These are phyloP conservation scores for Drosophila nr. fundita DNA, from an alignment of 2,888 invertebrate genomes.

Conservation along the genomic window DNA sequence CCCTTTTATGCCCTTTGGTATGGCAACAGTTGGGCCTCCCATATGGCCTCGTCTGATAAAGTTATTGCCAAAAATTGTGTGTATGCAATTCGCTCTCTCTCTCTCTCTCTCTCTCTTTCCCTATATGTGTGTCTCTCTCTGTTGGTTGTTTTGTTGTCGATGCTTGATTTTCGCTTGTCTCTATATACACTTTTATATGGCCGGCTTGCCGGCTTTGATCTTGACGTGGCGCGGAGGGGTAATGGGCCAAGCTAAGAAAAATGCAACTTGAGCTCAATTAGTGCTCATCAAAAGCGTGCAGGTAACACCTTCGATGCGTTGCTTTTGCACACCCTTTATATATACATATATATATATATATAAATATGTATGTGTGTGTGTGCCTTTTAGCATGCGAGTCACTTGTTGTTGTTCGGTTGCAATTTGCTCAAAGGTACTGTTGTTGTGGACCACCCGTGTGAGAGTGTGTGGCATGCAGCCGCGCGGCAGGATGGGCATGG, in stretches of 20 bases:
- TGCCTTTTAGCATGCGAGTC: conserved; percentile 54
- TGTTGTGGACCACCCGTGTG: conserved; percentile 63
- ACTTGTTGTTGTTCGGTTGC: conserved; percentile 46
- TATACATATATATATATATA: not conserved
- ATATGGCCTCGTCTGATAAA: conserved; percentile 83
- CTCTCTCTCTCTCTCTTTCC: conserved; percentile 2
- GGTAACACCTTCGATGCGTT: conserved; percentile 80
- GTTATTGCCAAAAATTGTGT: conserved; percentile 83
- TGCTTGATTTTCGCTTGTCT: conserved; percentile 78
- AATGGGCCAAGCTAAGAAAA: conserved; percentile 70
- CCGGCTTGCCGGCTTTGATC: conserved; percentile 74
- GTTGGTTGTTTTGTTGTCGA: conserved; percentile 62
- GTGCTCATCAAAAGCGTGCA: conserved; percentile 80
- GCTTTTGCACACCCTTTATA: conserved; percentile 70
- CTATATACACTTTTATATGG: conserved; percentile 56
- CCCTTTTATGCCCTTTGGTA: conserved; percentile 38
- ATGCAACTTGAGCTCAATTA: conserved; percentile 80
- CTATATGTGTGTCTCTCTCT: not conserved
- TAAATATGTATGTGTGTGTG: conserved; percentile 23
- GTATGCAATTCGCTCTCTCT: conserved; percentile 23
- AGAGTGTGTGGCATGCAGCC: conserved; percentile 19
- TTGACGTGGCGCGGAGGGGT: conserved; percentile 58
- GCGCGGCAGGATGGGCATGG: conserved; percentile 8
- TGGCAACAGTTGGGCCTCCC: conserved; percentile 82
- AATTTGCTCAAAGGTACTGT: conserved; percentile 67